Conservation (phyloP, 1,140 invertebrate species). For the Cecropterus lyciades region DNA sequence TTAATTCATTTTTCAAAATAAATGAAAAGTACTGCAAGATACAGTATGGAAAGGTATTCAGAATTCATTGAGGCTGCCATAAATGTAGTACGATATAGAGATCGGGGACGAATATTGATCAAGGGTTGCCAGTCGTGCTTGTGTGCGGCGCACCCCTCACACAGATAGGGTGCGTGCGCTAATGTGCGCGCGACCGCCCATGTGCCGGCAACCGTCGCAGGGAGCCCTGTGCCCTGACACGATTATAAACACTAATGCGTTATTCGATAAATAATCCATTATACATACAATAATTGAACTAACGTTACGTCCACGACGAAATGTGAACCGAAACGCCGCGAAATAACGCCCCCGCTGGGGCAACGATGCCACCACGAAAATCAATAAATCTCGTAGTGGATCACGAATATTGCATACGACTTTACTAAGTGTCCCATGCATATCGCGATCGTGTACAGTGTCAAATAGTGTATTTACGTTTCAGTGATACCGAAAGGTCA, state of each 20-base stretch:
- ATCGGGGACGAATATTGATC: slow-evolving; percentile 77
- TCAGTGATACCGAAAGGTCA: slow-evolving; percentile 62
- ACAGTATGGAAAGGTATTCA: slow-evolving; percentile 6
- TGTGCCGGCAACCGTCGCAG: slow-evolving; percentile 57
- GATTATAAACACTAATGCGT: slow-evolving; percentile 54
- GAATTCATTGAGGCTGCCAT: slow-evolving; percentile 39
- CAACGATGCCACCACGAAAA: slow-evolving; percentile 62
- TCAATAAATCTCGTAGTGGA: slow-evolving; percentile 70
- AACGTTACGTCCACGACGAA: slow-evolving; percentile 26
- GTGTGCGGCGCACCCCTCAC: slow-evolving; percentile 61
- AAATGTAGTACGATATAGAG: slow-evolving; percentile 64
- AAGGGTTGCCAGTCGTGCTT: slow-evolving; percentile 63
- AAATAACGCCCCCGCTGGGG: slow-evolving; percentile 34
- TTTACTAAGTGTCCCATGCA: slow-evolving; percentile 52
- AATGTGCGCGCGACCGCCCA: slow-evolving; percentile 55
- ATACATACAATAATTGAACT: slow-evolving; percentile 30
- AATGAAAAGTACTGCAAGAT: neutral
- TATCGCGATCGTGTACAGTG: slow-evolving; percentile 51
- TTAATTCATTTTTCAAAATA: neutral
- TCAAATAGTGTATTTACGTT: slow-evolving; percentile 67
- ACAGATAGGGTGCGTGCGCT: slow-evolving; percentile 47
- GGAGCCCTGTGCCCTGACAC: slow-evolving; percentile 45
- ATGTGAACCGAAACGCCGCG: slow-evolving; percentile 40
- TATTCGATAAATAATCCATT: slow-evolving; percentile 34
- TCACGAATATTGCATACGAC: slow-evolving; percentile 59